Evolutionary conservation across 2,888 invertebrate species (phyloP).

Genomic region (Lasioglossum lativentre): DNA sequence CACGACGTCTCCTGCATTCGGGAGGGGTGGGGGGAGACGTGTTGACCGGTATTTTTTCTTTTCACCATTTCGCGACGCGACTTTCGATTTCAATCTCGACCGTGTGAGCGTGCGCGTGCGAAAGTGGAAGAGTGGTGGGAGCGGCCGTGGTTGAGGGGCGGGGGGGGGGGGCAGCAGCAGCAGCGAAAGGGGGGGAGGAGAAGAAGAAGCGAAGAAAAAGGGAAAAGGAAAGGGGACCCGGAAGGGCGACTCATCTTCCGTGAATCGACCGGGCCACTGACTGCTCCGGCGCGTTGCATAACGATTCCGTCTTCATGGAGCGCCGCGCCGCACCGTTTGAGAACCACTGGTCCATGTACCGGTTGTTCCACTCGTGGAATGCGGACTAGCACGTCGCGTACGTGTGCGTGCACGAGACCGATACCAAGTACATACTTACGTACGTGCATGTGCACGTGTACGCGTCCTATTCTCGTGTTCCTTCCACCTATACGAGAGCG

Average conservation of each 20-base stretch:
- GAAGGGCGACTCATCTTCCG: constrained; percentile 70
- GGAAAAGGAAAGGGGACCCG: constrained; percentile 60
- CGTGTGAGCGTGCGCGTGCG: background rate
- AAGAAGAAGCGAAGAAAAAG: constrained; percentile 29
- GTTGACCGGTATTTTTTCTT: background rate
- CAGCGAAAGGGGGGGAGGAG: background rate
- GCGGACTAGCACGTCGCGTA: constrained; percentile 79
- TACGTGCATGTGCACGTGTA: background rate
- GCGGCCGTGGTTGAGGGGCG: background rate
- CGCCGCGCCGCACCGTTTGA: constrained; percentile 66
- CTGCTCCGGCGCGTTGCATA: constrained; percentile 73
- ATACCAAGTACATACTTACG: too few species aligned
- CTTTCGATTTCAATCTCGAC: constrained; percentile 66
- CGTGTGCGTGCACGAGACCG: constrained; percentile 48
- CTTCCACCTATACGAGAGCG: too few species aligned
- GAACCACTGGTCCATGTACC: constrained; percentile 83
- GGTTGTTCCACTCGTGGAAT: constrained; percentile 85
- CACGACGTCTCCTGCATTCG: background rate
- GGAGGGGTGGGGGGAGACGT: background rate
- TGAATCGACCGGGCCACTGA: constrained; percentile 73
- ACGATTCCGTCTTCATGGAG: constrained; percentile 62
- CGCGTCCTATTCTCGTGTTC: constrained; percentile 16
- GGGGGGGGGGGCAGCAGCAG: too few species aligned
- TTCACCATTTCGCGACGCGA: constrained; percentile 20
- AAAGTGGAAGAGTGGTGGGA: constrained; percentile 26